Evolutionary conservation across 2,888 invertebrate genomes (phyloP), one percentile per base, ranked within the genome.

Genomic region (Thumatha senex): DNA sequence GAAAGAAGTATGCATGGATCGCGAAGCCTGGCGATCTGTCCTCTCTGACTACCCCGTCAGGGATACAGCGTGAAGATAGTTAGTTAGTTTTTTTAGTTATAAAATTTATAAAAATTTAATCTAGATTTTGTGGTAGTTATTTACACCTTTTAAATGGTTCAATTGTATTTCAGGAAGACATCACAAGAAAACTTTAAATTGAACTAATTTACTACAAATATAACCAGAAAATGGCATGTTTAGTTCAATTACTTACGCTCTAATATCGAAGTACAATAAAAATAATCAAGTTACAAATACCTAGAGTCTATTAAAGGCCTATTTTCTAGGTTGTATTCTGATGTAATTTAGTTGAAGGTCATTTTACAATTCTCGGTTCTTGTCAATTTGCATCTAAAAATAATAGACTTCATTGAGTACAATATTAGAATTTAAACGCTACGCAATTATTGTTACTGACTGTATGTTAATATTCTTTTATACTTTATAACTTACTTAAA

Each of bases 261-360:
- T 8, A 42, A 41, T 13, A 24, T 35, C 38, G 39, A 34, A 43
- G 33, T 39, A 13, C 18, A 8, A 11, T 13, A 18, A 43, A 34
- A 24, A 39, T 34, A 48, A 43, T 48, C 31, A 24, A 38, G n/a
- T 38, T 24, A 13, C 42, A 7, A 36, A 10, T 24, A 8, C 24
- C n/a, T 33, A 15, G 36, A 14, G 10, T 7, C 36, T 36, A 36
- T 42, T 15, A 42, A 35, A 14, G 10, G 29, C 14, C 14, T 12
- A 39, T 44, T 49, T 44, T 44, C 39, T 40, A 40, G 40, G 18
- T 5, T 24, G 18, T 24, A 24, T 18, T n/a, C 18, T 8, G n/a
- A 15, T 10, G 15, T 40, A 44, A 44, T 49, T 49, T 49, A 33
- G 11, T 44, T 40, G 44, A 49, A 49, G 49, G 49, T 35, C 40